Conservation (phyloP, 2,888 invertebrate species). For the Ligdia adustata region DNA sequence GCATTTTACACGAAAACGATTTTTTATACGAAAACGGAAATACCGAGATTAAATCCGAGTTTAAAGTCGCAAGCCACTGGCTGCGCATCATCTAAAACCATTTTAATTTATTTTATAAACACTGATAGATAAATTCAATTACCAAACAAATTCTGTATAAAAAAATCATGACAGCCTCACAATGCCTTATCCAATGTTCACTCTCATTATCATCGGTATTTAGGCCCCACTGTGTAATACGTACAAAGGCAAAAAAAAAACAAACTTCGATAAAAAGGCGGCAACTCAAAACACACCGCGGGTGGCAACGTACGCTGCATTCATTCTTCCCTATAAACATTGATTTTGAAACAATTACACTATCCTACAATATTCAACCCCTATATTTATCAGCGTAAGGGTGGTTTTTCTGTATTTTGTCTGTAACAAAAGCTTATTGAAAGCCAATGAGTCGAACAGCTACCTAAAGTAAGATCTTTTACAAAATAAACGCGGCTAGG, state of each 20-base stretch:
- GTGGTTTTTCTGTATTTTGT: slow-evolving; percentile 7
- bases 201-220: slow-evolving; percentile 58
- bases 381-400: slow-evolving; percentile 6
- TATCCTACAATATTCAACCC: slow-evolving; percentile 1
- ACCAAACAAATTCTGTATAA: slow-evolving; percentile 3
- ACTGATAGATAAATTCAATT: not conserved
- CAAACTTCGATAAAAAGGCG: slow-evolving; percentile 27
- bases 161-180: slow-evolving; percentile 22
- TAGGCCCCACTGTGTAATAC: slow-evolving; percentile 46
- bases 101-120: too few relatives aligned
- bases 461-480: too few relatives aligned
- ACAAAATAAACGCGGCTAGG: not conserved
- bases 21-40: too few relatives aligned
- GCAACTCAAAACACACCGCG: slow-evolving; percentile 54
- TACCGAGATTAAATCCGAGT: too few relatives aligned
- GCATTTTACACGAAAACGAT: too few relatives aligned
- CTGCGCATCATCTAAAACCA: too few relatives aligned
- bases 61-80: too few relatives aligned
- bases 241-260: slow-evolving; percentile 38
- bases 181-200: slow-evolving; percentile 55
- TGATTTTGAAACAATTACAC: slow-evolving; percentile 35
- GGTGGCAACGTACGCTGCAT: slow-evolving; percentile 43
- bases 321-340: slow-evolving; percentile 24
- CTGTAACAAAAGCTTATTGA: slow-evolving; percentile 31
- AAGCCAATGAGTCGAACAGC: slow-evolving; percentile 31